Evolutionary conservation across 2,113 vertebrate species (phyloP), one percentile per base, ranked within the genome.

Genomic region (Thunnus thynnus): DNA sequence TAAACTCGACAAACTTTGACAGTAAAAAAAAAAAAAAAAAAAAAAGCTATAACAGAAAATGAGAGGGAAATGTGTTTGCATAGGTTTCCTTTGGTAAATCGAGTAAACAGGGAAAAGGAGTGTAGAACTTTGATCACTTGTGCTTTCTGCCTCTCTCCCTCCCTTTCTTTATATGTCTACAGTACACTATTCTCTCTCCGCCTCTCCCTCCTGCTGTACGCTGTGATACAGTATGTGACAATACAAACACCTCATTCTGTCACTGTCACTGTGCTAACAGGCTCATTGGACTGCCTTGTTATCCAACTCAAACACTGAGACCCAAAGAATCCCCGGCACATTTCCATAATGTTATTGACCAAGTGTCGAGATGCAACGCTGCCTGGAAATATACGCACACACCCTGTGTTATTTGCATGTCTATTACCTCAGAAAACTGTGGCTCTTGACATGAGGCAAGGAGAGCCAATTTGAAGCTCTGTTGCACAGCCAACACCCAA

Each of bases 301-400:
- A 93, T 89, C 81, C 82, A 90, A 85, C 72, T 90, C 86, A 91
- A 90, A 92, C 90, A 93, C 80, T 54, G 75, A 78, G 76, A 75
- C 64, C 66, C 36, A 51, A 78, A 86, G 78, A 86, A 89, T 71
- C 67, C 76, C 18, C 74, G 4, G 64, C 51, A n/a, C 86, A 93
- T 94, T 93, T 92, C 89, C 90, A 90, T 94, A 92, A 93, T 89
- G 82, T 84, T 93, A 89, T 94, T 92, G 90, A 94, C 89, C 32
- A 52, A 91, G 78, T 68, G 85, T 83, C 51, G 67, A 82, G 84
- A 88, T 61, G 78, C 69, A 22, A 66, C 30, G 22, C 73, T 1
- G 64, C 69, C 72, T 76, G 75, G 63, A 88, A 84, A 82, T 66
- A 77, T 48, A 48, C 27, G 65, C 60, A 54, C 68, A 57, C 72